Conservation (phyloP, 2,113 vertebrate genomes). For the Tyto alba region DNA sequence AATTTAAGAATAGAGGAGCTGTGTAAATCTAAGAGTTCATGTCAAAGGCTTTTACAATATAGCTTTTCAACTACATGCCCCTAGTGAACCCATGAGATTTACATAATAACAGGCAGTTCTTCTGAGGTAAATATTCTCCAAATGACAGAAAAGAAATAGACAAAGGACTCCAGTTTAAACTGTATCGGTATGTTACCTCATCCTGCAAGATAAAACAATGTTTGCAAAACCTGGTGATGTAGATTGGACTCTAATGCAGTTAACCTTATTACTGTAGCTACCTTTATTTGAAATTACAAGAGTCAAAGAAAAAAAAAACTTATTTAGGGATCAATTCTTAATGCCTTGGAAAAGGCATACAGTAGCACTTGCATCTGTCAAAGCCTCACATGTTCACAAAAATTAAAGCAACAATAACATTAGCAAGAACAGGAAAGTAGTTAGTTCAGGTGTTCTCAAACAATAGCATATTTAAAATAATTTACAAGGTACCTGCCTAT, state of each 20-base stretch:
- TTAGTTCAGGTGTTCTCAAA: background rate
- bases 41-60: background rate
- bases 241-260: background rate
- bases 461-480: background rate
- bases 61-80: background rate
- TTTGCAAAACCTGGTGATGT: background rate
- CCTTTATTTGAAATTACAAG: background rate
- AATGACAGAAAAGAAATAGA: background rate
- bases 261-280: background rate
- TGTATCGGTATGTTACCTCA: background rate
- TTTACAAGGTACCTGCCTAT: constrained; percentile 22
- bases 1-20: background rate
- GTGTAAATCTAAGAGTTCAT: background rate
- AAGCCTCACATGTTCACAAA: background rate
- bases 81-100: background rate
- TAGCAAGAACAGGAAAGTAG: background rate
- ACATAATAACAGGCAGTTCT: background rate
- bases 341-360: background rate
- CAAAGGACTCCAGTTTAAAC: background rate
- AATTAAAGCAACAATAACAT: background rate
- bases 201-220: background rate
- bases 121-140: background rate
- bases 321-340: background rate
- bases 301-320: background rate
- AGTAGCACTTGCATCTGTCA: background rate